Evolutionary conservation across 2,113 vertebrate genomes (phyloP), one percentile per base, ranked within the genome.

Genomic region (Syngnathus typhle): DNA sequence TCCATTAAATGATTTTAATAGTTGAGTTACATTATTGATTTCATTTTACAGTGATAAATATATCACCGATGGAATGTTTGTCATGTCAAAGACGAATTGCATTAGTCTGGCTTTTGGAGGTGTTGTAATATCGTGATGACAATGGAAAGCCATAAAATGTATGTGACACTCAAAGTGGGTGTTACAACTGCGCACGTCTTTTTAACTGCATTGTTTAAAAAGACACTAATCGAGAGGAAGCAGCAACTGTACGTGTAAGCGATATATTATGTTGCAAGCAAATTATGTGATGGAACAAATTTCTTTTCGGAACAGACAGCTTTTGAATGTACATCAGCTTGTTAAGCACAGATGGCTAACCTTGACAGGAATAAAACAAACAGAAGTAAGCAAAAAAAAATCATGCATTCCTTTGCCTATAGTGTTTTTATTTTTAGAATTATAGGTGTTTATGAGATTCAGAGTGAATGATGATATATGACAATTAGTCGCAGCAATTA

Each of bases 401-500:
- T 63, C 63, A 71, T 75, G 82, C 75, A 81, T 52, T 65, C 16
- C 9, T 27, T 44, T 83, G 81, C 74, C 64, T 73, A 74, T 69
- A 72, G 75, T 79, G 86, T 90, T 91, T 89, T 81, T 90, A 32
- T 91, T 82, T 86, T 86, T 88, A 90, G 9, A 65, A 65, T 51
- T 89, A 87, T 84, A 90, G 93, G 93, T 93, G 94, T 94, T 95
- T 94, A 95, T 93, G 93, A 93, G 93, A 96, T 92, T 94, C 92
- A 88, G 92, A 93, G 94, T 96, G 97, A 98, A 95, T 97, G 95
- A 98, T 97, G 96, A 96, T 95, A 96, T 95, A 96, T 99, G 95
- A 98, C 96, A 99, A 98, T 98, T 95, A 98, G 95, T 98, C 95
- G 98, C 95, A 98, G 96, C 96, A 98, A 96, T 98, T 98, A 99